Conservation (phyloP, 2,888 invertebrate species). For the Neoitamus cyanurus region DNA sequence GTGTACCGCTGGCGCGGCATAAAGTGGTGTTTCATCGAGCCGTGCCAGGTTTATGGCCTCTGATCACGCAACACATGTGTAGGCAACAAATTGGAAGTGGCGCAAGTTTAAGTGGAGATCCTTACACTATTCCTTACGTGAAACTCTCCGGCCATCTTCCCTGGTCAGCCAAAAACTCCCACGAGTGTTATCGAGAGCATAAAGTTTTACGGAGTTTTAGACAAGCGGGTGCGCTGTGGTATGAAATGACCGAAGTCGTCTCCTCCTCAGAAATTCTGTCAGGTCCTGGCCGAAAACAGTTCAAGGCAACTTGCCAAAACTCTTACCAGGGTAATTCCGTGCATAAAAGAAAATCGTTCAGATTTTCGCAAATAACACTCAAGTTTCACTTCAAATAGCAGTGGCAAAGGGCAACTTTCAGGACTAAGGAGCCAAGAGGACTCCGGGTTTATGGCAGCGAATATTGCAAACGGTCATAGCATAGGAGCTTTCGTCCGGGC, state of each 20-base stretch:
- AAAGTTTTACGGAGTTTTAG: constrained; percentile 26
- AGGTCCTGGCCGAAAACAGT: neutral
- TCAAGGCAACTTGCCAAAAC: constrained; percentile 9
- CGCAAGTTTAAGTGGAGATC: neutral
- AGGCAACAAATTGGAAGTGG: constrained; percentile 7
- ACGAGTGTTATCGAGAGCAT: constrained; percentile 1
- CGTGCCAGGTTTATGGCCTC: neutral
- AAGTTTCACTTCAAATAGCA: neutral
- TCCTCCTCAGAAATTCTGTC: constrained; percentile 15
- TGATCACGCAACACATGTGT: constrained; percentile 19
- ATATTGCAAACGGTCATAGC: neutral
- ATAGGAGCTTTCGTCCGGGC: neutral
- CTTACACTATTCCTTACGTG: neutral
- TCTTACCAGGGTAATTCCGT: neutral
- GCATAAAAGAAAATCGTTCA: constrained; percentile 31
- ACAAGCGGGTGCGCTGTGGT: neutral
- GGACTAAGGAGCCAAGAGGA: neutral
- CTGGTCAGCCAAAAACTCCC: neutral
- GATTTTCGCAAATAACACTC: constrained; percentile 14
- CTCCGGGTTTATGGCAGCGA: neutral
- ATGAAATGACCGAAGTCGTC: neutral
- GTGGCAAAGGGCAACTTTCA: constrained; percentile 4
- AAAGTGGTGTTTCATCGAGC: constrained; percentile 1
- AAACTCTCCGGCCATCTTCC: neutral
- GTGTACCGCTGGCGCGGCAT: neutral